These are phyloP conservation scores for Ceratotherium simum DNA, from an alignment of 2,113 vertebrate species.

Conservation along the genomic window DNA sequence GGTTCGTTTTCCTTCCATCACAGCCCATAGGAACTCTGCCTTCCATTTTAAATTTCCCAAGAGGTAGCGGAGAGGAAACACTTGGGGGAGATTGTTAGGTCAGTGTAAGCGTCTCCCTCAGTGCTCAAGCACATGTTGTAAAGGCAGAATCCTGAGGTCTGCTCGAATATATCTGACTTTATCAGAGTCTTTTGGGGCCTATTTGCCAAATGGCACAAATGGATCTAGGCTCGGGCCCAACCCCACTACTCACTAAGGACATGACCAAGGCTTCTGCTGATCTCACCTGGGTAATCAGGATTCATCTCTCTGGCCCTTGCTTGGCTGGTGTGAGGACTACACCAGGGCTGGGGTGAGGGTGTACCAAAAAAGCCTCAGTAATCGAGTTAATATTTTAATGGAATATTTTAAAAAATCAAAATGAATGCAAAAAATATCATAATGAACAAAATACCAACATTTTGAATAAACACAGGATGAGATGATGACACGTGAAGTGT, in stretches of 20 bases:
- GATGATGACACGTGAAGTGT: background rate
- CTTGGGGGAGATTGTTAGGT: rapidly evolving
- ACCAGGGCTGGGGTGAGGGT: background rate
- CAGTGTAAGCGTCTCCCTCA: background rate
- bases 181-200: background rate
- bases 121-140: background rate
- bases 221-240: background rate
- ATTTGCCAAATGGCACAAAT: background rate
- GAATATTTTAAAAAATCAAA: background rate
- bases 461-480: background rate
- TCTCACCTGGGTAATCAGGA: background rate
- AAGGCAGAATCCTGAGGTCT: background rate
- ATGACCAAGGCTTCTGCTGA: background rate
- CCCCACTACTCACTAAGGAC: background rate
- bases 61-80: background rate
- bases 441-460: background rate
- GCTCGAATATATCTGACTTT: background rate
- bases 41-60: background rate
- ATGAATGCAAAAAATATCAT: background rate
- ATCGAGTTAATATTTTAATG: background rate
- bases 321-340: background rate
- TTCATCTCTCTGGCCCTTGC: background rate
- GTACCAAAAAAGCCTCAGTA: background rate
- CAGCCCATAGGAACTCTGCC: rapidly evolving
- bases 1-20: background rate